These are phyloP conservation scores for Asbolus verrucosus DNA, from an alignment of 1,140 invertebrate species.

Conservation along the genomic window DNA sequence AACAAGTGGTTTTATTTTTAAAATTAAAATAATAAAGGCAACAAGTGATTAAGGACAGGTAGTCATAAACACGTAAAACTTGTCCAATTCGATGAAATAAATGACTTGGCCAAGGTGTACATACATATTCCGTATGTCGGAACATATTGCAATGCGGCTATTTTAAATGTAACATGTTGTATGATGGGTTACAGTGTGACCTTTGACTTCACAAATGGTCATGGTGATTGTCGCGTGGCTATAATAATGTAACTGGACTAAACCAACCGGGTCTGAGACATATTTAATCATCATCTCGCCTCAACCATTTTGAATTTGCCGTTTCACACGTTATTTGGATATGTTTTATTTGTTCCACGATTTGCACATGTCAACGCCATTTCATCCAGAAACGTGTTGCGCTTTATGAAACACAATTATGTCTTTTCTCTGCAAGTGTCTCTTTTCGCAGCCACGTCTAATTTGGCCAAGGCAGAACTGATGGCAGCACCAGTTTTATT, in stretches of 20 bases:
- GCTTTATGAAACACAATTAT: slow-evolving; percentile 5
- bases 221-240: slow-evolving; percentile 28
- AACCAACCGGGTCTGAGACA: slow-evolving; percentile 33
- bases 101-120: not conserved
- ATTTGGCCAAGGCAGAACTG: too few species aligned
- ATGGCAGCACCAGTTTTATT: too few species aligned
- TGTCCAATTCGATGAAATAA: slow-evolving; percentile 23
- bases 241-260: slow-evolving; percentile 24
- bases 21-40: slow-evolving; percentile 35
- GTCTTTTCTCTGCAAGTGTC: too few species aligned
- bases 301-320: slow-evolving; percentile 15
- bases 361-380: not conserved
- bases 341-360: too few species aligned
- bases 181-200: slow-evolving; percentile 28
- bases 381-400: too few species aligned
- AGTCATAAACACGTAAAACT: slow-evolving; percentile 15
- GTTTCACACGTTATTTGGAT: slow-evolving; percentile 30
- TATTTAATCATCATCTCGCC: slow-evolving; percentile 23
- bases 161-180: slow-evolving; percentile 17
- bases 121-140: slow-evolving; percentile 1
- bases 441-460: too few species aligned
- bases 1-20: too few species aligned
- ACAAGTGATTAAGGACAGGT: not conserved
- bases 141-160: slow-evolving; percentile 1
- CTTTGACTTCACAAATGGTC: slow-evolving; percentile 32